Base-by-base conservation (phyloP, 2,113 vertebrate genomes). In the Centropus bengalensis region DNA sequence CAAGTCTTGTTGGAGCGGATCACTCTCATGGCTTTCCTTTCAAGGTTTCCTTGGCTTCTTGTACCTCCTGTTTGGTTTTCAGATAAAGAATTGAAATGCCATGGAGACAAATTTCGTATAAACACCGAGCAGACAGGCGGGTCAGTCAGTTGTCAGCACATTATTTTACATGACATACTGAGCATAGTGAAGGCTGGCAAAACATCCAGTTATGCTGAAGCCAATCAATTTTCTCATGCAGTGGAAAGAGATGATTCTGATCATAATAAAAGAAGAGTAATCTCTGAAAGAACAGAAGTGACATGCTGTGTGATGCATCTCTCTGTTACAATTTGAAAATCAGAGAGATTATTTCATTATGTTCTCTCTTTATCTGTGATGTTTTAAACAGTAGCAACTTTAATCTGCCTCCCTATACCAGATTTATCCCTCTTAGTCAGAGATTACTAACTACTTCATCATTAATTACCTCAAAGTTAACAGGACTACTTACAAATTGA, bases 261-360 rank as follows among this genome's bases (percentile, higher is more conserved):
- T 97, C 49, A 77, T 84, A 95, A 97, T 91, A 95, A 96, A 96
- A 93, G 88, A 96, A 95, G 94, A 96, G 94, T 76, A 96, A 97
- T 86, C 89, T 94, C 76, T 94, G 86, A 94, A 93, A 95, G 96
- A 93, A 33, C 79, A 95, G 59, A 96, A 96, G 84, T 97, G 94
- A 94, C 94, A 89, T 85, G 91, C 94, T 97, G 93, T 89, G 89
- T 95, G 96, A 94, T 97, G 82, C 88, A 97, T 96, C 66, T 93
- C 94, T 88, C 75, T 88, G 82, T 68, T 93, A 83, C 81, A 74
- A 86, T 97, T 88, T 94, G 93, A 96, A 97, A 97, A 97, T 94
- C 63, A 93, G 96, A 97, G 91, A 88, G 89, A 93, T 97, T 87
- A 84, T 93, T 95, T 96, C 96, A 97, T 97, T 96, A 95, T 28